Evolutionary conservation across 2,113 vertebrate genomes (phyloP).

Genomic region (Cryptomyrus ogoouensis): DNA sequence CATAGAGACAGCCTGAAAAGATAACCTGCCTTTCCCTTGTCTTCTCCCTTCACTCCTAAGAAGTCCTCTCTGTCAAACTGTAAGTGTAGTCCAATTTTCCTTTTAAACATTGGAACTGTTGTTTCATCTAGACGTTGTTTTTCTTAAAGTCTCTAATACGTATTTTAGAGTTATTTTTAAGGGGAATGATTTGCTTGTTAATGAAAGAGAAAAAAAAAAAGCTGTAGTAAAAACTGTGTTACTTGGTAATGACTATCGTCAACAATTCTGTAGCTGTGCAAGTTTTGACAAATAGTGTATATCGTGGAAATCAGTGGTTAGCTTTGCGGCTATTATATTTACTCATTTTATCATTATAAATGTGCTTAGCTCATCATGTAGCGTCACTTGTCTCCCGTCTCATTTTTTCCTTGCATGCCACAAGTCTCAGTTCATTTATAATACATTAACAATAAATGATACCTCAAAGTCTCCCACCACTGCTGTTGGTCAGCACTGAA

Average conservation of each 20-base stretch:
- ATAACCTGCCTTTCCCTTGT: constrained; percentile 64
- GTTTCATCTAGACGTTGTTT: constrained; percentile 71
- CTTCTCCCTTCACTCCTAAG: constrained; percentile 72
- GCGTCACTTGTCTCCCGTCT: constrained; percentile 89
- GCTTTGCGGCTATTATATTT: constrained; percentile 89
- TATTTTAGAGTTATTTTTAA: constrained; percentile 81
- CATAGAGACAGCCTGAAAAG: constrained; percentile 80
- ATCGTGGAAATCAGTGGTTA: constrained; percentile 85
- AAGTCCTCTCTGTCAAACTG: constrained; percentile 80
- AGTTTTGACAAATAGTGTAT: constrained; percentile 89
- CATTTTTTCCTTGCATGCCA: constrained; percentile 91
- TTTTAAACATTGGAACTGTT: constrained; percentile 78
- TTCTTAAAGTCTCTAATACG: constrained; percentile 79
- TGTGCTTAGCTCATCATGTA: constrained; percentile 91
- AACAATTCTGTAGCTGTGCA: constrained; percentile 86
- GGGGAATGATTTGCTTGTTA: constrained; percentile 89
- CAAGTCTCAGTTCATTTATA: constrained; percentile 90
- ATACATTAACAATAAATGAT: constrained; percentile 89
- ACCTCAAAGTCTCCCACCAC: constrained; percentile 81
- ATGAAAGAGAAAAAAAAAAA: constrained; percentile 82
- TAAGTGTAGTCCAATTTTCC: constrained; percentile 81
- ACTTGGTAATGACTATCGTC: constrained; percentile 88
- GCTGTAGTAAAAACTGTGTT: constrained; percentile 87
- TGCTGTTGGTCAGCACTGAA: constrained; percentile 81
- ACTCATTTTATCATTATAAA: constrained; percentile 92